Evolutionary conservation across 2,113 vertebrate genomes (phyloP).

Genomic region (Pantherophis guttatus): DNA sequence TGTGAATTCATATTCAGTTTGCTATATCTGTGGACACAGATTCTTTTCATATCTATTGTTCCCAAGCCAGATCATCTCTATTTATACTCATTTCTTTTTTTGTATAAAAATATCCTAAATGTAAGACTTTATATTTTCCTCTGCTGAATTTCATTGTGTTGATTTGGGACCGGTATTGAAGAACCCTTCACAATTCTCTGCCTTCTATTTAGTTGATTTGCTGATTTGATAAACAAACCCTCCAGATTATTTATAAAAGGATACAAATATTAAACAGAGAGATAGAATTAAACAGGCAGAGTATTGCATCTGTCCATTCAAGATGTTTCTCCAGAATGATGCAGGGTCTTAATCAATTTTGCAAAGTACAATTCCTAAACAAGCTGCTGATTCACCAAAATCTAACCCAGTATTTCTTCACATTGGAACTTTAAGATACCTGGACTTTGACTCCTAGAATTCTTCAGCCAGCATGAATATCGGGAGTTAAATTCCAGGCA

Average conservation of each 20-base stretch:
- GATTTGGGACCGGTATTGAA: background rate
- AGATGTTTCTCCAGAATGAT: background rate
- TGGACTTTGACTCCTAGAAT: background rate
- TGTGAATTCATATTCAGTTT: background rate
- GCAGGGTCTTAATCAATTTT: background rate
- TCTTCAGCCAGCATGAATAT: background rate
- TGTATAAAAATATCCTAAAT: background rate
- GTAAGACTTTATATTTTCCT: background rate
- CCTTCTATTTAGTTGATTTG: background rate
- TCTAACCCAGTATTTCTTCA: background rate
- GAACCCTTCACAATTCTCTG: background rate
- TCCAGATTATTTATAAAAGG: background rate
- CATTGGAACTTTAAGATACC: background rate
- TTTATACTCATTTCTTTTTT: background rate
- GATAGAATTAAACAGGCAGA: background rate
- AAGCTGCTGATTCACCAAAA: background rate
- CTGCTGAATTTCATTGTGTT: background rate
- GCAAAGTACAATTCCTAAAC: background rate
- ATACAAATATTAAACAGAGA: background rate
- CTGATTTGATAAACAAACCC: background rate
- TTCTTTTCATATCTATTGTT: background rate
- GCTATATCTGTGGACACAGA: background rate
- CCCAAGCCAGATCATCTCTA: background rate
- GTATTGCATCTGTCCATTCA: background rate
- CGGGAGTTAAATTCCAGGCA: no score